Evolutionary conservation across 1,140 invertebrate genomes (phyloP).

Genomic region (Halictus rubicundus): DNA sequence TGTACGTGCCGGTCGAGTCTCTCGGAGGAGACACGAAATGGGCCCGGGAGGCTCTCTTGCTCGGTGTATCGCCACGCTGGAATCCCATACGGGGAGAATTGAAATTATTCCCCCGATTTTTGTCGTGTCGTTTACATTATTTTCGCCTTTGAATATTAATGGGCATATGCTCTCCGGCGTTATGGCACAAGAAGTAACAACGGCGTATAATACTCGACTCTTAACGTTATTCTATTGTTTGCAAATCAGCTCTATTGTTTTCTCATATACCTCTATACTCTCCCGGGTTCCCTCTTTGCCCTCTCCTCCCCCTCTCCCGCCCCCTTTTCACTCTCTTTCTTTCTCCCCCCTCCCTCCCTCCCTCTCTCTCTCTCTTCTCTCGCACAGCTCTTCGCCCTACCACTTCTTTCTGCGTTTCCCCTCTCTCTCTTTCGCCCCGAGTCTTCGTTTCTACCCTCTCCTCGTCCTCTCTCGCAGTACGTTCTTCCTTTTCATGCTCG

Average conservation of each 20-base stretch:
- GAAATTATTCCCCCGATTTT: slow-evolving; percentile 81
- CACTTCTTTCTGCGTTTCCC: slow-evolving; percentile 35
- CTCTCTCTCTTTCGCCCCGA: slow-evolving; percentile 19
- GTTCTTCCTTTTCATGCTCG: slow-evolving; percentile 18
- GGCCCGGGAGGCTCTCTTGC: slow-evolving; percentile 29
- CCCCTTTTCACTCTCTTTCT: not conserved
- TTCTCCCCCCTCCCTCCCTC: not conserved
- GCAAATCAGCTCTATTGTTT: slow-evolving; percentile 82
- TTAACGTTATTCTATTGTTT: slow-evolving; percentile 82
- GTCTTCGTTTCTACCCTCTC: not conserved
- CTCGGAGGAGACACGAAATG: slow-evolving; percentile 45
- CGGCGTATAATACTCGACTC: slow-evolving; percentile 80
- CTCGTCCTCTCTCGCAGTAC: not conserved
- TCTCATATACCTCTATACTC: slow-evolving; percentile 78
- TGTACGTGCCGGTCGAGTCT: slow-evolving; percentile 7
- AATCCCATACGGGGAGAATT: slow-evolving; percentile 78
- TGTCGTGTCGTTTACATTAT: slow-evolving; percentile 81
- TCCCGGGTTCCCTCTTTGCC: slow-evolving; percentile 42
- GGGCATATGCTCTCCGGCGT: slow-evolving; percentile 80
- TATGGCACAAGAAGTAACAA: slow-evolving; percentile 79
- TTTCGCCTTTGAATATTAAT: slow-evolving; percentile 82
- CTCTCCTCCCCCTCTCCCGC: slow-evolving; percentile 12
- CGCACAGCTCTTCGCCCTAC: not conserved
- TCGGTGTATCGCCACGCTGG: slow-evolving; percentile 58
- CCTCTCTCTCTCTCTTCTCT: slow-evolving; percentile 24